Percentiles rank a stretch among this genome's conserved stretches.
Evolutionary conservation across 2,888 invertebrate species (phyloP).

Genomic region (Anorthoa munda): DNA sequence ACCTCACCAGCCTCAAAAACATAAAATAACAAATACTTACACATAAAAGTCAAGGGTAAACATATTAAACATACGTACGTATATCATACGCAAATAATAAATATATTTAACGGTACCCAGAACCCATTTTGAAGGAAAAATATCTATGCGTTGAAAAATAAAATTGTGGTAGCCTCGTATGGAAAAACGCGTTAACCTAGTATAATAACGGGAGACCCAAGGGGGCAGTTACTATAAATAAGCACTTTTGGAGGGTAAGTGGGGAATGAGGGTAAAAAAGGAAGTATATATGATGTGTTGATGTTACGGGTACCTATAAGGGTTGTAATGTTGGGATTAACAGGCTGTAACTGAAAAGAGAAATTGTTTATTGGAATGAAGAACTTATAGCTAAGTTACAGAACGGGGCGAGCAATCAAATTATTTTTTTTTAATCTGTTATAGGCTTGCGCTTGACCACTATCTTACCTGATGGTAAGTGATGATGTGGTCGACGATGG

Average conservation of each 20-base stretch:
- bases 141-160: slow-evolving; percentile 57
- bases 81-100: slow-evolving; percentile 18
- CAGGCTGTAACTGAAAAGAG: background rate
- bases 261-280: slow-evolving; percentile 3
- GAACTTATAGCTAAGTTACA: too few relatives aligned
- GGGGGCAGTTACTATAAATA: slow-evolving; percentile 58
- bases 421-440: too few relatives aligned
- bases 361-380: background rate
- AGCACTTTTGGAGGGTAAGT: slow-evolving; percentile 36
- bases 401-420: too few relatives aligned
- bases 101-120: slow-evolving; percentile 48
- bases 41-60: slow-evolving; percentile 26
- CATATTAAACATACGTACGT: slow-evolving; percentile 24
- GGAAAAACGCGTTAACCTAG: slow-evolving; percentile 39
- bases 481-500: too few relatives aligned
- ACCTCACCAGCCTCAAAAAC: background rate
- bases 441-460: too few relatives aligned
- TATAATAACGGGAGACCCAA: slow-evolving; percentile 36
- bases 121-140: slow-evolving; percentile 47
- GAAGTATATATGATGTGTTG: slow-evolving; percentile 16
- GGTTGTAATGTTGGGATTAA: slow-evolving; percentile 12
- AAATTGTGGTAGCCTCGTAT: slow-evolving; percentile 49
- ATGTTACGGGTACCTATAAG: background rate
- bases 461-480: too few relatives aligned
- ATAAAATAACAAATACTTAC: slow-evolving; percentile 27